phyloP scores from a whole-genome alignment of 92 coral and sea anemone genomes.

The Chrysogorgia sp. region DNA sequence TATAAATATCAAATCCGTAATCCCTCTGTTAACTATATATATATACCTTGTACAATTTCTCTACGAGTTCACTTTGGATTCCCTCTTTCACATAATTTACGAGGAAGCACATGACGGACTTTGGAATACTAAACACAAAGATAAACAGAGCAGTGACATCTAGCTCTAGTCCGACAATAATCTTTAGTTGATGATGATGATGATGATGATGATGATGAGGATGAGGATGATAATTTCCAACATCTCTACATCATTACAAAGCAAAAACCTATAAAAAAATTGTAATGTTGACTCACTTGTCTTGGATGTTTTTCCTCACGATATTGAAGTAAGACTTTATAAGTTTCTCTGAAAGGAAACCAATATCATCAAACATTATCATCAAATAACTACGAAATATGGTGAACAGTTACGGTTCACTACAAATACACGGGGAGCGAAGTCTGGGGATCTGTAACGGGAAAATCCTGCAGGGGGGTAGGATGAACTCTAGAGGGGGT shows the following conservation, averaged over 20 bases:
- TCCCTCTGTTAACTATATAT: no score
- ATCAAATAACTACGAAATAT: neutral
- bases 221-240: no score
- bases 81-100: conserved; percentile 92
- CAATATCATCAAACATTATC: neutral
- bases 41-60: conserved; percentile 92
- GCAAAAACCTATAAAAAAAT: neutral
- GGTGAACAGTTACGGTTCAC: neutral
- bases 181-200: no score
- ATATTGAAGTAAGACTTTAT: conserved; percentile 94
- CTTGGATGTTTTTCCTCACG: conserved; percentile 95
- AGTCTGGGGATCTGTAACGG: no score
- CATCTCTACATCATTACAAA: neutral
- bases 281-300: conserved; percentile 61
- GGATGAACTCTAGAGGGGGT: neutral
- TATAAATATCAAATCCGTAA: no score
- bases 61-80: conserved; percentile 98
- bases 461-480: no score
- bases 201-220: no score
- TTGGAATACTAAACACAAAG: conserved; percentile 72
- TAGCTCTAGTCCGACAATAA: neutral
- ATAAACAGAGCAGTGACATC: neutral
- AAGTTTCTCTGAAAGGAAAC: conserved; percentile 71
- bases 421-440: no score
- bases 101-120: conserved; percentile 96